Percentiles rank a stretch among this genome's conserved stretches.
Evolutionary conservation across 2,113 vertebrate species (phyloP).

Genomic region (Phylloscopus whistleri): DNA sequence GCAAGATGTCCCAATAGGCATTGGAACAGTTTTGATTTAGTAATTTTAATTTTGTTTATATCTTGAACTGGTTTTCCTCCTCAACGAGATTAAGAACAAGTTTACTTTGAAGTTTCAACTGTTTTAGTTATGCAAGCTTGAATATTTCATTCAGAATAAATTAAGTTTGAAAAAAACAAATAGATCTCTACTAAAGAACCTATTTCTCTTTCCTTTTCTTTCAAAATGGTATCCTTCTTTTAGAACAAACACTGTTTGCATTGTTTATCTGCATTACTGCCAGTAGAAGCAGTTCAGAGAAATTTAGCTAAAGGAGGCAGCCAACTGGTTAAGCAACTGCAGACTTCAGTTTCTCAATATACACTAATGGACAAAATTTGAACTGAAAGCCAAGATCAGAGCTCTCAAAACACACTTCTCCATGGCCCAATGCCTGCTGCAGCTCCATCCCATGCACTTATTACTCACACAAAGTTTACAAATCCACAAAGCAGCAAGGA

Average conservation of each 20-base stretch:
- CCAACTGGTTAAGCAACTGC: neutral
- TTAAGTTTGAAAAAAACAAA: constrained; percentile 15
- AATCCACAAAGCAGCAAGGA: neutral
- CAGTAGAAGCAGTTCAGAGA: neutral
- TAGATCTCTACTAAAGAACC: neutral
- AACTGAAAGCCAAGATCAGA: neutral
- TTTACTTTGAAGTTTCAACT: constrained; percentile 46
- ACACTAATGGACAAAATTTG: neutral
- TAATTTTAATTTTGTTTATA: constrained; percentile 23
- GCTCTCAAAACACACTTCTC: neutral
- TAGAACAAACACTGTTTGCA: constrained; percentile 2
- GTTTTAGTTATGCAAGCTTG: constrained; percentile 18
- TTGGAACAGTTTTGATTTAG: neutral
- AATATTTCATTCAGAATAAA: constrained; percentile 37
- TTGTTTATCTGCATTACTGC: neutral
- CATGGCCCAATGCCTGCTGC: neutral
- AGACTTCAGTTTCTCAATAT: neutral
- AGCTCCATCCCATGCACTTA: neutral
- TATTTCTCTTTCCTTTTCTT: neutral
- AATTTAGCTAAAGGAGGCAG: neutral
- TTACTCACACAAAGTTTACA: neutral
- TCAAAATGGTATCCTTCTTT: neutral
- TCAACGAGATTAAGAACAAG: neutral
- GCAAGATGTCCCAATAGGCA: neutral
- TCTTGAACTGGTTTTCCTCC: constrained; percentile 6